phyloP scores from a whole-genome alignment of 1,140 invertebrate species.

The Theocolax elegans region DNA sequence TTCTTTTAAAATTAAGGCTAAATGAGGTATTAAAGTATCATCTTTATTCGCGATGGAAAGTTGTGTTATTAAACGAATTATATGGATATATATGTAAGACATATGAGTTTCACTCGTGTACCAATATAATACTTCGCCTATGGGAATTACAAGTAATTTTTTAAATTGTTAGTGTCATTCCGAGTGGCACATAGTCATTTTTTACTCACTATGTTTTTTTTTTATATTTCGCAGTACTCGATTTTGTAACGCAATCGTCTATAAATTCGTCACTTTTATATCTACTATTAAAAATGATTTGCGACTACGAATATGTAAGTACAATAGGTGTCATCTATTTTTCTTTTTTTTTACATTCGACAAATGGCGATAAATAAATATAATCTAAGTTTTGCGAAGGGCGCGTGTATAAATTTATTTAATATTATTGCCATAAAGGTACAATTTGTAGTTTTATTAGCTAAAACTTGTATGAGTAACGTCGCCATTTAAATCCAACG shows the following conservation, averaged over 20 bases:
- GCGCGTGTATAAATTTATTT: background rate
- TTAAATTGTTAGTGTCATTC: slow-evolving; percentile 9
- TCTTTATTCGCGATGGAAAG: slow-evolving; percentile 22
- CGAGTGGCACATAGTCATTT: slow-evolving; percentile 17
- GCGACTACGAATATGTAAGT: background rate
- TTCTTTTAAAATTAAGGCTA: slow-evolving; percentile 29
- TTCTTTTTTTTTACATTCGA: background rate
- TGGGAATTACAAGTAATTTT: slow-evolving; percentile 22
- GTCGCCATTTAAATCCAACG: background rate
- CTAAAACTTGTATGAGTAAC: slow-evolving; percentile 4
- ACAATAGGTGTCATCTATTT: background rate
- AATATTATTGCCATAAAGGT: background rate
- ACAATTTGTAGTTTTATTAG: background rate
- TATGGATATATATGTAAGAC: background rate
- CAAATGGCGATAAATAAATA: slow-evolving; percentile 4
- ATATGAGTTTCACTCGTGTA: background rate
- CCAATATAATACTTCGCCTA: slow-evolving; percentile 20
- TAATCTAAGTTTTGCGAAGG: background rate
- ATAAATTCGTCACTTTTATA: slow-evolving; percentile 15
- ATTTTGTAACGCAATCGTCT: slow-evolving; percentile 8
- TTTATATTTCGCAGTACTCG: background rate
- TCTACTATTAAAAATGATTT: background rate
- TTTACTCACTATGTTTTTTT: slow-evolving; percentile 15
- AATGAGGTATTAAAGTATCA: slow-evolving; percentile 26
- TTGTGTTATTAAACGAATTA: slow-evolving; percentile 7